These are phyloP conservation scores for Burhinus oedicnemus DNA, from an alignment of 2,113 vertebrate species.

Conservation along the genomic window DNA sequence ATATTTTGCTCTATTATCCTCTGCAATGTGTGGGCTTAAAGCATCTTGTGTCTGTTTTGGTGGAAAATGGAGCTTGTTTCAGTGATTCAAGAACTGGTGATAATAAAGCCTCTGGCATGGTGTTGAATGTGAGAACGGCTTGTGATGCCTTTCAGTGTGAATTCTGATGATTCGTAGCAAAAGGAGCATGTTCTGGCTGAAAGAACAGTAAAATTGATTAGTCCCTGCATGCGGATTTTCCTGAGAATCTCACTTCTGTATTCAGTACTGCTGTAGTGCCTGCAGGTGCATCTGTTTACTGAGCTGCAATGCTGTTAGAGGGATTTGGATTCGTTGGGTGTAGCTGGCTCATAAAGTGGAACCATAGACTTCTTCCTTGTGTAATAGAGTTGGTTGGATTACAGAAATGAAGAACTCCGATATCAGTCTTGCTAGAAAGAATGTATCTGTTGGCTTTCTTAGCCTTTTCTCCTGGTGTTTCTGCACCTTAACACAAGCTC, in stretches of 20 bases:
- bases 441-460: background rate
- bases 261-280: background rate
- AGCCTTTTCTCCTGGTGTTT: background rate
- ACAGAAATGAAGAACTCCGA: background rate
- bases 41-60: background rate
- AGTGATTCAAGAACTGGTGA: background rate
- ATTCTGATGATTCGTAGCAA: background rate
- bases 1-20: background rate
- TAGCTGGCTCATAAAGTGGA: background rate
- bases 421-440: background rate
- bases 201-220: slow-evolving; percentile 23
- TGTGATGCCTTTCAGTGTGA: background rate
- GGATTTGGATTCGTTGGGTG: background rate
- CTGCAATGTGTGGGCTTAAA: background rate
- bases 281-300: background rate
- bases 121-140: background rate
- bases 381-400: background rate
- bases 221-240: slow-evolving; percentile 13
- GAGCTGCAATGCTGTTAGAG: background rate
- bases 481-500: background rate
- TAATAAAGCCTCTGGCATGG: background rate
- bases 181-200: background rate
- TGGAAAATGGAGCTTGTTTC: background rate
- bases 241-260: background rate
- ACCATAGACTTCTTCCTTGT: background rate